A percentile compares a stretch with the other conserved stretches of the same genome.
Evolutionary conservation across 2,113 vertebrate genomes (phyloP).

Genomic region (Elachura formosa): DNA sequence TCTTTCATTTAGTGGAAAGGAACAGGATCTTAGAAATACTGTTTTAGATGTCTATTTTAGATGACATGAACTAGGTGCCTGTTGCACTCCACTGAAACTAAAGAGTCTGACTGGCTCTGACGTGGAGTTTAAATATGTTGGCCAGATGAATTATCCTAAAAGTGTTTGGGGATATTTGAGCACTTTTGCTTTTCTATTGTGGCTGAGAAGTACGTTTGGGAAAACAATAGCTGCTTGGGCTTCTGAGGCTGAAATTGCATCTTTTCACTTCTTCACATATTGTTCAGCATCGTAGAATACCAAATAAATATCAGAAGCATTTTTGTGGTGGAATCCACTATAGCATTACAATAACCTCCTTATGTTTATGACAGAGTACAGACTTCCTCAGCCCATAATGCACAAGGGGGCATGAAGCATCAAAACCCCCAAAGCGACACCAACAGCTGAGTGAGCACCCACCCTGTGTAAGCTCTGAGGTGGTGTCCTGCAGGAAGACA

Average conservation of each 20-base stretch:
- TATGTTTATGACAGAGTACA: background rate
- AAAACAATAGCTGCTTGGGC: background rate
- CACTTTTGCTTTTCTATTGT: background rate
- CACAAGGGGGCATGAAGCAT: background rate
- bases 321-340: background rate
- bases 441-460: background rate
- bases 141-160: background rate
- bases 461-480: background rate
- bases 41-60: background rate
- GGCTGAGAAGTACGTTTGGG: background rate
- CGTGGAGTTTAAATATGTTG: background rate
- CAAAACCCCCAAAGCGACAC: background rate
- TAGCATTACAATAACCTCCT: background rate
- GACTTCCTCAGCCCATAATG: background rate
- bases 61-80: background rate
- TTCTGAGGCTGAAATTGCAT: background rate
- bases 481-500: background rate
- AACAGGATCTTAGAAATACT: background rate
- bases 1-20: background rate
- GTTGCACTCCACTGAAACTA: background rate
- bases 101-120: background rate
- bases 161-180: background rate
- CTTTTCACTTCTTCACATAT: background rate
- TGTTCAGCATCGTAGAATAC: background rate
- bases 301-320: background rate